Percentiles rank a stretch among this genome's conserved stretches.
phyloP scores from a whole-genome alignment of 92 coral and sea anemone species.

The Porites rus region DNA sequence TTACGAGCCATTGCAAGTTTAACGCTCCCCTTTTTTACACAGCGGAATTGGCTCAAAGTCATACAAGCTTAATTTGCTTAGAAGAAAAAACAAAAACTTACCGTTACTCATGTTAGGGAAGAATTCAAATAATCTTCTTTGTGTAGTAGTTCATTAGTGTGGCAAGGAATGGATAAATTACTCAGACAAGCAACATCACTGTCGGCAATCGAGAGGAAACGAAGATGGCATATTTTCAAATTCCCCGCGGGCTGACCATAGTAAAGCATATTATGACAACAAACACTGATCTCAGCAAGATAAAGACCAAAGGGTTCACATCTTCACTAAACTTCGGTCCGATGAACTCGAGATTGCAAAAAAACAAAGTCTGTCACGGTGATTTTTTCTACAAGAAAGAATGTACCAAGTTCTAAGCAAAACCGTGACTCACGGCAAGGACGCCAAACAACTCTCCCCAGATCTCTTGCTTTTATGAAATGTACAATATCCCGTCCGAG shows the following conservation, averaged over 20 bases:
- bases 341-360: neutral
- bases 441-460: constrained; percentile 36
- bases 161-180: neutral
- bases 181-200: neutral
- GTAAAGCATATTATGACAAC: constrained; percentile 1
- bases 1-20: too few relatives aligned
- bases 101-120: constrained; percentile 31
- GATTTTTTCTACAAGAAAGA: constrained; percentile 28
- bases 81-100: neutral
- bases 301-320: neutral
- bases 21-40: too few relatives aligned
- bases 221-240: constrained; percentile 36
- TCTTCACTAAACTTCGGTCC: neutral
- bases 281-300: neutral
- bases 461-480: constrained; percentile 6
- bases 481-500: constrained; percentile 3
- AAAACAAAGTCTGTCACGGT: constrained; percentile 4
- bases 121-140: neutral
- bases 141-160: neutral
- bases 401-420: neutral
- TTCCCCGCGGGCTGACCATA: constrained; percentile 48
- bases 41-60: neutral
- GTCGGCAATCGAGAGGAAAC: constrained; percentile 3
- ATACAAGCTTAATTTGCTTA: neutral
- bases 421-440: constrained; percentile 7